These are phyloP conservation scores for Phoeniculus purpureus DNA, from an alignment of 2,797 vertebrate genomes.

Conservation along the genomic window DNA sequence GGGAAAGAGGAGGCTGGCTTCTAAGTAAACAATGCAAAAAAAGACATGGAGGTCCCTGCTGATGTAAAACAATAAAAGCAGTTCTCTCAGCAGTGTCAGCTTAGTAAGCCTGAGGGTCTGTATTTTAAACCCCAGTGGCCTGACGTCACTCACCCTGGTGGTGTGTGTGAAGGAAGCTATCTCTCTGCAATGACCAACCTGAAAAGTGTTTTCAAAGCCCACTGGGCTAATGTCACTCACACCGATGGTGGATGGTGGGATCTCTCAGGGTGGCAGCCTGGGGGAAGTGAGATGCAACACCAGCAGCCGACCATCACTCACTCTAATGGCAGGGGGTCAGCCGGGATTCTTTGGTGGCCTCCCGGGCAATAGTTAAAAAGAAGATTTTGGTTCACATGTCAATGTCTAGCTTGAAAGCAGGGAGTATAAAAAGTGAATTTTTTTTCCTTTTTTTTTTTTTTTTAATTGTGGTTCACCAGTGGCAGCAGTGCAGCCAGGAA, in stretches of 20 bases:
- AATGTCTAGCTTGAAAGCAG: constrained; percentile 65
- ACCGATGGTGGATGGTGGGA: constrained; percentile 52
- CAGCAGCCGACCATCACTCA: constrained; percentile 54
- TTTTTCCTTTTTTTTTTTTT: neutral
- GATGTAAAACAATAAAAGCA: constrained; percentile 72
- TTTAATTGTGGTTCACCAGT: constrained; percentile 47
- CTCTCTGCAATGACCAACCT: constrained; percentile 24
- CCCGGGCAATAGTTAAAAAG: constrained; percentile 61
- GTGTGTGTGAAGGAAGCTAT: constrained; percentile 56
- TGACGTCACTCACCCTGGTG: constrained; percentile 59
- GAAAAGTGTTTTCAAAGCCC: constrained; percentile 71
- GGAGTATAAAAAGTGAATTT: constrained; percentile 48
- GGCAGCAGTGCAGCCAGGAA: constrained; percentile 54
- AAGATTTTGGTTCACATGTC: constrained; percentile 69
- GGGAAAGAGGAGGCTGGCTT: constrained; percentile 27
- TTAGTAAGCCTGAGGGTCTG: constrained; percentile 64
- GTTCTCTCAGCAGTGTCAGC: constrained; percentile 69
- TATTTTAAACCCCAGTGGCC: constrained; percentile 66
- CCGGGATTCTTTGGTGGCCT: constrained; percentile 65
- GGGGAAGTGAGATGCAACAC: constrained; percentile 56
- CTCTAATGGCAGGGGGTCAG: constrained; percentile 62
- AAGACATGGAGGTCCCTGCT: constrained; percentile 68
- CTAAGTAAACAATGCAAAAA: constrained; percentile 68
- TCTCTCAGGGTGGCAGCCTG: constrained; percentile 67
- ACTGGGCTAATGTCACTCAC: constrained; percentile 70